Base-by-base conservation (phyloP, 2,113 vertebrate species). In the Cyprinus carpio region DNA sequence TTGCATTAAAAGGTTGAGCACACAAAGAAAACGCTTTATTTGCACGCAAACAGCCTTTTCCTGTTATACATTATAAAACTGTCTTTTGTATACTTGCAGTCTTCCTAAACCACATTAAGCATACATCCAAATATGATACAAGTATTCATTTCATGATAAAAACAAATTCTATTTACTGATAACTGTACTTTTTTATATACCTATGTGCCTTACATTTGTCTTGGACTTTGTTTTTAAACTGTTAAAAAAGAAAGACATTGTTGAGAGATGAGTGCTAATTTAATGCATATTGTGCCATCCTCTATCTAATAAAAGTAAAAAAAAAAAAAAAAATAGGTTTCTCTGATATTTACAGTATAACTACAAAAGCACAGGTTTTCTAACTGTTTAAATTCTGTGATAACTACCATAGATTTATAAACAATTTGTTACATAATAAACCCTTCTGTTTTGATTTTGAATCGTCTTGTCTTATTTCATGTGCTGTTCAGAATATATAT, bases 361-460 rank as follows among this genome's bases (percentile, higher is more conserved):
- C 2, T 72, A 4, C 34, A 34, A 64, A 76, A 87, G 31, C 23
- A 79, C 6, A 79, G 25, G 62, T 67, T 23, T 20, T 67, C 85
- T 86, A 87, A 89, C 84, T 90, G 85, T 90, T 82, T 87, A 87
- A 87, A 80, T 89, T 87, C 89, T 87, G 83, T 86, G 25, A 85
- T 78, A 46, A 81, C n/a, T 49, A 16, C 79, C 82, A 79, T 86
- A 85, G 85, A 87, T 29, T 86, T 93, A 90, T 90, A 89, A 91
- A 90, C 84, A 89, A 88, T 81, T 81, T 77, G 85, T 88, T 56
- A 82, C 88, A 67, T 87, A 92, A 90, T 90, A 86, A 92, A 69
- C 8, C 5, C 51, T 9, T 9, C 23, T 67, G 6, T 86, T 85
- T 74, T 34, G 18, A 37, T 60, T 37, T 34, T 34, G 18, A 23